phyloP scores from a whole-genome alignment of 2,113 vertebrate species.

The Mormyrus iriodes region DNA sequence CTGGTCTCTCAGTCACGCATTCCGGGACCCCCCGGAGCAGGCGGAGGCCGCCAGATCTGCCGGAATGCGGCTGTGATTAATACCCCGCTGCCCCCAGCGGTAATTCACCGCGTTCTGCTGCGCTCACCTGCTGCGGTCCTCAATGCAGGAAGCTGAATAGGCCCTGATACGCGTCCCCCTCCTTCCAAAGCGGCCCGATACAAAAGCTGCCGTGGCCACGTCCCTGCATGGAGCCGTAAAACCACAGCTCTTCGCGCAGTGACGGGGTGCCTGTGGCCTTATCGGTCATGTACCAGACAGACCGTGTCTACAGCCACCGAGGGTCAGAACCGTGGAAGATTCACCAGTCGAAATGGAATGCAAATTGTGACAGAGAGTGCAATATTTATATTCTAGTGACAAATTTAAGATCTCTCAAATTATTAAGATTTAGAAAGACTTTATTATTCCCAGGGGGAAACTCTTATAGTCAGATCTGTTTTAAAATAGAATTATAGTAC shows the following conservation, averaged over 20 bases:
- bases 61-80: constrained; percentile 53
- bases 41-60: constrained; percentile 44
- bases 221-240: not conserved
- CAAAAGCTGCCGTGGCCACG: constrained; percentile 31
- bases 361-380: not conserved
- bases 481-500: not conserved
- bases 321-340: not conserved
- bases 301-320: not conserved
- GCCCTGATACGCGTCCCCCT: constrained; percentile 34
- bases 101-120: constrained; percentile 55
- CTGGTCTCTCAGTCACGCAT: not conserved
- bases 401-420: not conserved
- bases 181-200: constrained; percentile 40
- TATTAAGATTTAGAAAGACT: not conserved
- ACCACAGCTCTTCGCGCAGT: not conserved
- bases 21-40: constrained; percentile 16
- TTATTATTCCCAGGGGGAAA: not conserved
- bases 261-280: not conserved
- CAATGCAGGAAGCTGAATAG: constrained; percentile 41
- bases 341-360: not conserved
- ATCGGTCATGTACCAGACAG: not conserved
- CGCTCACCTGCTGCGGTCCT: constrained; percentile 50
- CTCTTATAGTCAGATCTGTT: not conserved
- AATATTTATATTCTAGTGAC: not conserved
- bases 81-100: constrained; percentile 49